Evolutionary conservation across 2,797 vertebrate genomes (phyloP).

Genomic region (Spheniscus humboldti): DNA sequence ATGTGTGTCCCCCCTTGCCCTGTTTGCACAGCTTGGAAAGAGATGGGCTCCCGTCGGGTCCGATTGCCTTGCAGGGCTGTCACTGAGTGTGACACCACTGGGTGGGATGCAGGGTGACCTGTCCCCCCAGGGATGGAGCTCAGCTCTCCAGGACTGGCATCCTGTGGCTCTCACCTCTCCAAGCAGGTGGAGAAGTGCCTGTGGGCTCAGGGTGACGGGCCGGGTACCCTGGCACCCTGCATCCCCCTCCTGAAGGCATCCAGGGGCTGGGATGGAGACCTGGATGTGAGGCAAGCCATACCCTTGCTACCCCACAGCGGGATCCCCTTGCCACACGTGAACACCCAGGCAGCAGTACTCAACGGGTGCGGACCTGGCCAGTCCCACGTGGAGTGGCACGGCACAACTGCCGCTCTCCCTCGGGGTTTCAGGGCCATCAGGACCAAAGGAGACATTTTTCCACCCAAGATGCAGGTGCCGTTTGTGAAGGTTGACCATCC

Average conservation of each 20-base stretch:
- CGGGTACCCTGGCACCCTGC: background rate
- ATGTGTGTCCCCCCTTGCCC: accelerated
- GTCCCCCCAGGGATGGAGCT: background rate
- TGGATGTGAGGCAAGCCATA: accelerated
- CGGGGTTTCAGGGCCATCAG: background rate
- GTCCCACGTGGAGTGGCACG: background rate
- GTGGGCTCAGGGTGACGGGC: background rate
- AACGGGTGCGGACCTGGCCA: background rate
- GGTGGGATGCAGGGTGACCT: background rate
- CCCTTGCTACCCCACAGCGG: background rate
- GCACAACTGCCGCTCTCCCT: background rate
- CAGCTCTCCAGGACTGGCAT: background rate
- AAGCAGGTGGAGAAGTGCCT: background rate
- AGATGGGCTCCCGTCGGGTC: accelerated
- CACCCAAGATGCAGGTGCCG: accelerated
- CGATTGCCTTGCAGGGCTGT: background rate
- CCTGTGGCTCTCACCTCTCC: background rate
- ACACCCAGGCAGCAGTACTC: background rate
- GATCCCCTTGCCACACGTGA: background rate
- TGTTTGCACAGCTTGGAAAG: background rate
- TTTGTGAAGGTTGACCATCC: background rate
- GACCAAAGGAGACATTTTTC: background rate
- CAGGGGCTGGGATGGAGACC: background rate
- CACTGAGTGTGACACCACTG: background rate
- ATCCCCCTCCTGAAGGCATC: background rate